A percentile compares a stretch with the other conserved stretches of the same genome.
Conservation (phyloP, 1,140 invertebrate genomes). For the Zaprionus camerounensis region DNA sequence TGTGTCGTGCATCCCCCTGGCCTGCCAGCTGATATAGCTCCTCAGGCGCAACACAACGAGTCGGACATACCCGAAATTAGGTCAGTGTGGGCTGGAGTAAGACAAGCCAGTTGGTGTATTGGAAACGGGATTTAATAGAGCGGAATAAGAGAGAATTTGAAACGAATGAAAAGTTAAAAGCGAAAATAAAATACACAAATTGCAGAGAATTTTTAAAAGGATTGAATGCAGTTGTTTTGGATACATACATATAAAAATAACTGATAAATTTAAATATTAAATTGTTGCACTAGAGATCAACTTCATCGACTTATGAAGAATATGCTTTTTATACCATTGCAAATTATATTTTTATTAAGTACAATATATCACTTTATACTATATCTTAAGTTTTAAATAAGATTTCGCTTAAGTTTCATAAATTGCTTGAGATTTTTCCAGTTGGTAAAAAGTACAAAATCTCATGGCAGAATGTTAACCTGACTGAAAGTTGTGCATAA, state of each 20-base stretch:
- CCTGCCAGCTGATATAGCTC: neutral
- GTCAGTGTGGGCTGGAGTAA: neutral
- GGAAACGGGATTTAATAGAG: neutral
- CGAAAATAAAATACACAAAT: neutral
- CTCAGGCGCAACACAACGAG: neutral
- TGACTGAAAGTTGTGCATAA: conserved; percentile 47
- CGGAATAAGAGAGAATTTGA: conserved; percentile 5
- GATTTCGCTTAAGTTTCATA: neutral
- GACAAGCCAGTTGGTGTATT: neutral
- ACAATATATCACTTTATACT: neutral
- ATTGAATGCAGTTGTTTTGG: neutral
- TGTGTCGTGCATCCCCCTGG: conserved; percentile 44
- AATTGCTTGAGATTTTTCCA: neutral
- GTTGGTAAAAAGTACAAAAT: conserved; percentile 8
- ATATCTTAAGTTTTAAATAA: neutral
- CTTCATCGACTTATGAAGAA: no score
- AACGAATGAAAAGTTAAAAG: neutral
- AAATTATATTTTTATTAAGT: no score
- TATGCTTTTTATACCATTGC: no score
- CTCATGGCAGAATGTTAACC: conserved; percentile 44
- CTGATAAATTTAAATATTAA: no score
- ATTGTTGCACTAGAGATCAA: no score
- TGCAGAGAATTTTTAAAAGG: neutral
- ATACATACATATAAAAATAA: no score
- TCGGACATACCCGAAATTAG: conserved; percentile 7